These are phyloP conservation scores for Plagiodera versicolora DNA, from an alignment of 2,888 invertebrate species.

Conservation along the genomic window DNA sequence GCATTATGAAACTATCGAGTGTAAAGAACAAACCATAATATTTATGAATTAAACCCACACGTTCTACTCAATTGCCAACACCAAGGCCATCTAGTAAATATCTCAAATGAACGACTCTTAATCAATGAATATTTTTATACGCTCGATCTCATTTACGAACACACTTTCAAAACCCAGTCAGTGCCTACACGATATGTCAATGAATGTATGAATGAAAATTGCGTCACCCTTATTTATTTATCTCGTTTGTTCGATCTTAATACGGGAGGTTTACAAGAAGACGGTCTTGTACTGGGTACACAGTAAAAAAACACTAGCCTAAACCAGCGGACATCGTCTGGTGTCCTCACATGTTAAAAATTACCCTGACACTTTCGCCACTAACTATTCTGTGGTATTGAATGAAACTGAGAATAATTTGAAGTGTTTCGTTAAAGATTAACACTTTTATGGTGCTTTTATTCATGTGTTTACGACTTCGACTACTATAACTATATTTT, in stretches of 20 bases:
- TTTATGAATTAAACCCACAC: conserved; percentile 29
- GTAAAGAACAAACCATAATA: conserved; percentile 19
- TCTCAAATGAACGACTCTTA: conserved; percentile 25
- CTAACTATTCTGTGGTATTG: too few species aligned
- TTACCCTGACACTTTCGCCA: too few species aligned
- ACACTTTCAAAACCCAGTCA: conserved; percentile 19
- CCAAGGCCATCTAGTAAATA: conserved; percentile 27
- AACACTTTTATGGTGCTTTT: too few species aligned
- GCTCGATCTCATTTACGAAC: conserved; percentile 20
- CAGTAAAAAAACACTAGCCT: too few species aligned
- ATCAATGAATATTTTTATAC: conserved; percentile 30
- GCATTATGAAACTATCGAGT: conserved; percentile 8
- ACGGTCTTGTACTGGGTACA: too few species aligned
- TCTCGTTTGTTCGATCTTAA: not conserved
- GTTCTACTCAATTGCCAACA: not conserved
- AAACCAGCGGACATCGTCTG: too few species aligned
- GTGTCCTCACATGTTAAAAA: too few species aligned
- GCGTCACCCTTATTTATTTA: conserved; percentile 10
- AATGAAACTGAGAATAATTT: too few species aligned
- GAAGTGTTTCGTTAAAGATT: too few species aligned
- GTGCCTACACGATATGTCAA: conserved; percentile 18
- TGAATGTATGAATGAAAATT: conserved; percentile 22
- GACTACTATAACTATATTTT: too few species aligned
- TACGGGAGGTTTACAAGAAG: too few species aligned
- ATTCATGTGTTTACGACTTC: too few species aligned